A percentile compares a stretch with the other conserved stretches of the same genome.
These are phyloP conservation scores for Caenorhabditis sp. DNA, from an alignment of 2,888 invertebrate species.

Conservation along the genomic window DNA sequence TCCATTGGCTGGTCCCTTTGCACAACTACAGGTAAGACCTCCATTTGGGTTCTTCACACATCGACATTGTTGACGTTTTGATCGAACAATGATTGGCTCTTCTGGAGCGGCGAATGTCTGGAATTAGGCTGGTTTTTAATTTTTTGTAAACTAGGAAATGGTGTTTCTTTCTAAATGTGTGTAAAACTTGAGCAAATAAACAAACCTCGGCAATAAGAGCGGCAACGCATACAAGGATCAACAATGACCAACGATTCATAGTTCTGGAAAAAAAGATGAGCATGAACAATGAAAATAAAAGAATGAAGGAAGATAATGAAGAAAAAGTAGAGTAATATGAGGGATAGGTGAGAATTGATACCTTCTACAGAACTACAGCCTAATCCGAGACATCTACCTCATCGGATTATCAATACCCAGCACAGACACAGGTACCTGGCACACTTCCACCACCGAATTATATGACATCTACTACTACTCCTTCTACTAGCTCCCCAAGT, in stretches of 20 bases:
- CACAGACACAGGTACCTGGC: slow-evolving; percentile 31
- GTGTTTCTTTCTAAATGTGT: too few species aligned
- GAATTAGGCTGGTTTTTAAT: too few species aligned
- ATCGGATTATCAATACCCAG: too few species aligned
- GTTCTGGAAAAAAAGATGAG: slow-evolving; percentile 13
- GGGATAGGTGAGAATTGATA: too few species aligned
- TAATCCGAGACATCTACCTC: too few species aligned
- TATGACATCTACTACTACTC: slow-evolving; percentile 8
- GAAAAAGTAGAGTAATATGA: too few species aligned
- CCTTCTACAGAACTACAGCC: too few species aligned
- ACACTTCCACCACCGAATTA: slow-evolving; percentile 25
- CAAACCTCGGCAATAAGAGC: slow-evolving; percentile 29
- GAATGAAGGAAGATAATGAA: too few species aligned
- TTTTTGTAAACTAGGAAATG: too few species aligned
- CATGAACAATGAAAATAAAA: neutral
- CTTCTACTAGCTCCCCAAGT: slow-evolving; percentile 10
- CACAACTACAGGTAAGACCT: slow-evolving; percentile 52
- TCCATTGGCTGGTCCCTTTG: slow-evolving; percentile 33
- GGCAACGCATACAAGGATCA: slow-evolving; percentile 16
- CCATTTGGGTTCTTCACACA: slow-evolving; percentile 55
- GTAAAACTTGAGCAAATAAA: too few species aligned
- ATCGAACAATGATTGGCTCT: slow-evolving; percentile 47
- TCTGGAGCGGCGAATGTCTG: slow-evolving; percentile 33
- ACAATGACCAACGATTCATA: slow-evolving; percentile 24
- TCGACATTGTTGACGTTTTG: slow-evolving; percentile 57